Percentiles rank a stretch among this genome's conserved stretches.
These are phyloP conservation scores for Drosophila auraria DNA, from an alignment of 1,140 invertebrate species.

Conservation along the genomic window DNA sequence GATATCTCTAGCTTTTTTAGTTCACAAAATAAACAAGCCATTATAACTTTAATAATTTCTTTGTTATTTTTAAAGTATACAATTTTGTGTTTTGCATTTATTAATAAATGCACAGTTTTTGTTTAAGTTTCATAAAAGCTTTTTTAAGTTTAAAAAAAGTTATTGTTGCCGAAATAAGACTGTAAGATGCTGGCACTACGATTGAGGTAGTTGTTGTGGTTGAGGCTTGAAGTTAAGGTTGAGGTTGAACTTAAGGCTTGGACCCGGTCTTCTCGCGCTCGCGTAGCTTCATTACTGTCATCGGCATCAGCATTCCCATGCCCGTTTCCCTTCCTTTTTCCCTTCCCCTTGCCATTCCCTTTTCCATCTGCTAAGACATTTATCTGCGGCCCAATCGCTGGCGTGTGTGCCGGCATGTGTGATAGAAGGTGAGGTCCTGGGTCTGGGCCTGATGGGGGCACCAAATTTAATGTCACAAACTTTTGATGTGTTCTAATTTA, in stretches of 20 bases:
- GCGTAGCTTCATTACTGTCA: slow-evolving; percentile 55
- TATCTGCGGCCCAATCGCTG: slow-evolving; percentile 59
- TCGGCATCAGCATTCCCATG: slow-evolving; percentile 26
- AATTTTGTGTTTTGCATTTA: not conserved
- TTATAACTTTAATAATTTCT: too few relatives aligned
- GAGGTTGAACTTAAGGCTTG: slow-evolving; percentile 8
- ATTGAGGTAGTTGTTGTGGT: slow-evolving; percentile 16
- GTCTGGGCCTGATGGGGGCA: not conserved
- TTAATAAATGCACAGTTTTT: not conserved
- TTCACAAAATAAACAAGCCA: too few relatives aligned
- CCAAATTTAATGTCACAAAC: slow-evolving; percentile 71
- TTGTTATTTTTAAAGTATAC: not conserved
- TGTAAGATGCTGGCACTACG: not conserved
- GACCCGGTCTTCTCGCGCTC: slow-evolving; percentile 12
- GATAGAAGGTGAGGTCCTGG: slow-evolving; percentile 4
- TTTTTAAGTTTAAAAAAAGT: not conserved
- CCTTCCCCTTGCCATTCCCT: not conserved
- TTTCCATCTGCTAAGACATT: slow-evolving; percentile 67
- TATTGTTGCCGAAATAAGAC: not conserved
- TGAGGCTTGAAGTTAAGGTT: not conserved
- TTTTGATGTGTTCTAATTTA: slow-evolving; percentile 78
- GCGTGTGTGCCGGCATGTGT: slow-evolving; percentile 10
- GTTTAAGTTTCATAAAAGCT: not conserved
- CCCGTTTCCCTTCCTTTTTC: not conserved
- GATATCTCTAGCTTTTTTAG: too few relatives aligned